Conservation (phyloP, 1,140 invertebrate species). For the Gonatopus flavifemur region DNA sequence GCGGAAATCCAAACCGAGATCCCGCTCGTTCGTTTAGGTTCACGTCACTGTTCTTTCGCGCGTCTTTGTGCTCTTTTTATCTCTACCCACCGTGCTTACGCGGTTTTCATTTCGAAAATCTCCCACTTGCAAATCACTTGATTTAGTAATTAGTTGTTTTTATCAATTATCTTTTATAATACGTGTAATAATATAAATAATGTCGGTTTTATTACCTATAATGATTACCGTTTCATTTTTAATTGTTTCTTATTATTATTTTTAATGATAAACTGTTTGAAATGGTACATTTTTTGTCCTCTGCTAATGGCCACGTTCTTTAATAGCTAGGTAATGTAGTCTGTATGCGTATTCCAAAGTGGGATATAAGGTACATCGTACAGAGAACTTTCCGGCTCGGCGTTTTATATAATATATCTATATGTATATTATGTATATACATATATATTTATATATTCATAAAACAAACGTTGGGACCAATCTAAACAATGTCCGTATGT, state of each 20-base stretch:
- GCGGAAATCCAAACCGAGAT: no score
- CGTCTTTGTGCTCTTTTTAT: conserved; percentile 30
- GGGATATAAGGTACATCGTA: conserved; percentile 51
- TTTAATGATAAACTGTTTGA: conserved; percentile 56
- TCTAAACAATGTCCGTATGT: conserved; percentile 25
- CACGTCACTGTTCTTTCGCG: conserved; percentile 13
- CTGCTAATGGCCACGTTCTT: conserved; percentile 50
- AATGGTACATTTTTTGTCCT: conserved; percentile 52
- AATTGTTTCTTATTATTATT: no score
- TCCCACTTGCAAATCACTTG: conserved; percentile 9
- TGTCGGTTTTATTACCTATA: conserved; percentile 57
- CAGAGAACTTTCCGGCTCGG: conserved; percentile 41
- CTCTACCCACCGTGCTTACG: no score
- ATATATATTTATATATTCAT: conserved; percentile 14
- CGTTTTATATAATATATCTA: conserved; percentile 13
- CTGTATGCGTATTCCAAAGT: conserved; percentile 47
- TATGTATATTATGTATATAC: conserved; percentile 15
- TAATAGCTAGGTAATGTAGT: conserved; percentile 47
- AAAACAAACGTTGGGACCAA: conserved; percentile 17
- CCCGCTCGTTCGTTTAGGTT: no score
- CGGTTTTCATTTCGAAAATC: conserved; percentile 24
- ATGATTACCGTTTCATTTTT: conserved; percentile 55
- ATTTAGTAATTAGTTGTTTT: conserved; percentile 38
- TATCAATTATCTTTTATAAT: conserved; percentile 55
- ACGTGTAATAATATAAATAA: conserved; percentile 58